These are phyloP conservation scores for Dendroctonus valens DNA, from an alignment of 1,140 invertebrate genomes.

Conservation along the genomic window DNA sequence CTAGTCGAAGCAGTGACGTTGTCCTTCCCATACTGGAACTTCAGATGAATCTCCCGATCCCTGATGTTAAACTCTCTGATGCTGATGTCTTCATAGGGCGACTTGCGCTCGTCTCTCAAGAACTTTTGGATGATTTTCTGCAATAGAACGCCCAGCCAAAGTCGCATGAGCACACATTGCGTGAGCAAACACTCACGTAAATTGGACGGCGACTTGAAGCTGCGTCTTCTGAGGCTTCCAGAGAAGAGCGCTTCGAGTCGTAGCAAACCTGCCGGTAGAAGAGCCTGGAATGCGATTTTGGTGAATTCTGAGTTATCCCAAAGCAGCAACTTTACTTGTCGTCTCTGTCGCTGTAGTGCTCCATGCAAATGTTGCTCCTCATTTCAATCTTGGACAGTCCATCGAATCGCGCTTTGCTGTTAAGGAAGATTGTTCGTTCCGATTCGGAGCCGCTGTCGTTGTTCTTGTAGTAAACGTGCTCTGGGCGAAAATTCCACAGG, in stretches of 20 bases:
- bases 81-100: constrained; percentile 61
- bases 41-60: constrained; percentile 62
- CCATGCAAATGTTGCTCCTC: constrained; percentile 59
- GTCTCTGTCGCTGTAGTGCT: constrained; percentile 63
- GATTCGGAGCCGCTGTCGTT: constrained; percentile 55
- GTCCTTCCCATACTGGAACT: constrained; percentile 69
- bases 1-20: constrained; percentile 64
- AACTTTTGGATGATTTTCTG: constrained; percentile 64
- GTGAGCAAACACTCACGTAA: constrained; percentile 45
- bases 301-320: no score
- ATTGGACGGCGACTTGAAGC: constrained; percentile 43
- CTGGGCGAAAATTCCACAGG: constrained; percentile 52
- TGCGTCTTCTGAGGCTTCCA: constrained; percentile 14
- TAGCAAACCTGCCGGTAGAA: constrained; percentile 42
- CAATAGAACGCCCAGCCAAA: no score
- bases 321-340: constrained; percentile 27
- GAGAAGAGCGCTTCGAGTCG: constrained; percentile 30
- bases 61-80: constrained; percentile 62
- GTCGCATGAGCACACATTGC: no score
- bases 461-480: constrained; percentile 59
- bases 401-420: constrained; percentile 64
- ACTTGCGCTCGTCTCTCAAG: constrained; percentile 55
- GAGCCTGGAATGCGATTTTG: constrained; percentile 37
- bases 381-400: constrained; percentile 63
- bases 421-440: constrained; percentile 68